Evolutionary conservation across 2,888 invertebrate species (phyloP).

Genomic region (Alsophila aescularia): DNA sequence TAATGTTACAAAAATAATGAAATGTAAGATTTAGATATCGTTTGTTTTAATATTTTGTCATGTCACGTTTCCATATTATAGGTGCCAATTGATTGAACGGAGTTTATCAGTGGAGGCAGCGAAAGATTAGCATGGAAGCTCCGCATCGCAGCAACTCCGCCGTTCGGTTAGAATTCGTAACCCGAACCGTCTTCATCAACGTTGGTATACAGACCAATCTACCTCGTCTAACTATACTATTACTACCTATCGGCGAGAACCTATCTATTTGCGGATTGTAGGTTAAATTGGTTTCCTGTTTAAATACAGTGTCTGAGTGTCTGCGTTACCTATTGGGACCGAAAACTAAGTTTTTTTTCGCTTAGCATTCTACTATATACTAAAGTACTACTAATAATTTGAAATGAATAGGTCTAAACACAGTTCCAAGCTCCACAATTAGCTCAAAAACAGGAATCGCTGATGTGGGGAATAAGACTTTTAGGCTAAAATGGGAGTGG

Average conservation of each 20-base stretch:
- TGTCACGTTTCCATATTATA: conserved; percentile 1
- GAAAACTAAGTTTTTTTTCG: conserved; percentile 1
- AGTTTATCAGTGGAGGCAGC: conserved; percentile 29
- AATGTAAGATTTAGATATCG: no score
- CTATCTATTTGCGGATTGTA: conserved; percentile 31
- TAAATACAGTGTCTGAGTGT: conserved; percentile 24
- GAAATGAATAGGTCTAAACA: no score
- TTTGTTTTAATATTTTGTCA: no score
- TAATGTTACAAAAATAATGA: no score
- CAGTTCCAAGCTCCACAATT: no score
- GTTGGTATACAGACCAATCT: conserved; percentile 21
- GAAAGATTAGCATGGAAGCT: conserved; percentile 34
- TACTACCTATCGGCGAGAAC: conserved; percentile 19
- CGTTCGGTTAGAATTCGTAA: conserved; percentile 31
- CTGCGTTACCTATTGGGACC: not conserved
- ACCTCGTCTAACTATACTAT: conserved; percentile 3
- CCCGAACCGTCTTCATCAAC: conserved; percentile 32
- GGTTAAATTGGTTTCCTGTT: conserved; percentile 36
- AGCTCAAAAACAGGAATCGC: no score
- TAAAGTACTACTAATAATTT: no score
- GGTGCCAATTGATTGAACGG: conserved; percentile 15
- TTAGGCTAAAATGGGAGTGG: no score
- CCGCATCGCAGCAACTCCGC: conserved; percentile 4
- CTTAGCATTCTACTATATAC: no score
- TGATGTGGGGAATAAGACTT: no score